Conservation (phyloP, 2,113 vertebrate species). For the Elephantulus edwardii region DNA sequence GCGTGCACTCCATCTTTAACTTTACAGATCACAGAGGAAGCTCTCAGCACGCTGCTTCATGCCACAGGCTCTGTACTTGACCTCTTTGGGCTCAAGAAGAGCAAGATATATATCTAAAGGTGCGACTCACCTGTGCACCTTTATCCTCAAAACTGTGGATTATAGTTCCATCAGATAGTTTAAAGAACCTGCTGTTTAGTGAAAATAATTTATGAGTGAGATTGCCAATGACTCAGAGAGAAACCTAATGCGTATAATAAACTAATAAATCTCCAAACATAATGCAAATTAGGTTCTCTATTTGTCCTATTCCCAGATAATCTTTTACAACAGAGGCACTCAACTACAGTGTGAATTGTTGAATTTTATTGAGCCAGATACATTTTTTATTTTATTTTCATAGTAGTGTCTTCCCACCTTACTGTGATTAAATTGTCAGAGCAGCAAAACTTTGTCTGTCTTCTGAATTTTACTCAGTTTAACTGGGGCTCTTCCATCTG, state of each 20-base stretch:
- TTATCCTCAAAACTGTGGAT: conserved; percentile 30
- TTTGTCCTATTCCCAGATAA: not conserved
- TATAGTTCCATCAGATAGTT: conserved; percentile 43
- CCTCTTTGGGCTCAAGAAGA: not conserved
- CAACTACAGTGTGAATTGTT: not conserved
- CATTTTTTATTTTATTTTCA: conserved; percentile 10
- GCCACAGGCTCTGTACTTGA: not conserved
- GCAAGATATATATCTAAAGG: conserved; percentile 31
- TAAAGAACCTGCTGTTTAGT: conserved; percentile 26
- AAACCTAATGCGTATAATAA: too few relatives aligned
- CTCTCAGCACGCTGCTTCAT: not conserved
- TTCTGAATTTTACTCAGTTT: conserved; percentile 21
- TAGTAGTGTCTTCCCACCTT: not conserved
- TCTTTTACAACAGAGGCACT: conserved; percentile 11
- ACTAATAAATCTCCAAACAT: conserved; percentile 40
- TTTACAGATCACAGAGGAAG: conserved; percentile 19
- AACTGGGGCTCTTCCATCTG: not conserved
- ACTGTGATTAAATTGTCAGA: conserved; percentile 1
- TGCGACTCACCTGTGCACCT: conserved; percentile 6
- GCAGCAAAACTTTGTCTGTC: not conserved
- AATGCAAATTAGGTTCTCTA: conserved; percentile 9
- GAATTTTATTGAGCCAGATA: not conserved
- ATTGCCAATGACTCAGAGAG: conserved; percentile 3
- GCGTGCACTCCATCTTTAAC: too few relatives aligned
- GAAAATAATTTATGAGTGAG: conserved; percentile 36